Conservation (phyloP, 2,888 invertebrate genomes). For the Trichopoda pennipes region DNA sequence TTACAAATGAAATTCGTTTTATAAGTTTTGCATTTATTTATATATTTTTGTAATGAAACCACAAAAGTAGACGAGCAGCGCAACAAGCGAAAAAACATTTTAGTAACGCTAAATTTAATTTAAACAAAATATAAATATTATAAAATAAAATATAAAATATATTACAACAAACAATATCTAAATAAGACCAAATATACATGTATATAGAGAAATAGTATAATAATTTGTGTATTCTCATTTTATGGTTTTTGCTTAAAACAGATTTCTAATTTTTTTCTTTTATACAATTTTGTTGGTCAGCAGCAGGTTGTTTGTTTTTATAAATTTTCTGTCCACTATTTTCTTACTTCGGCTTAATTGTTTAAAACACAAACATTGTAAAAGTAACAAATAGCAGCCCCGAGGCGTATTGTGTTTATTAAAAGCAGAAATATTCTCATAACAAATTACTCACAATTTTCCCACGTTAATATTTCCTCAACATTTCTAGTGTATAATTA, state of each 20-base stretch:
- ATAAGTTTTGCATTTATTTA: neutral
- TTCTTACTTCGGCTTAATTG: neutral
- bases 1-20: constrained; percentile 21
- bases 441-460: constrained; percentile 27
- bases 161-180: constrained; percentile 1
- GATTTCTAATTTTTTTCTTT: neutral
- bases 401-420: neutral
- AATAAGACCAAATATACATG: constrained; percentile 26
- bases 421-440: constrained; percentile 25
- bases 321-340: no score
- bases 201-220: constrained; percentile 33
- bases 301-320: neutral
- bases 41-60: constrained; percentile 36
- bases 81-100: constrained; percentile 65
- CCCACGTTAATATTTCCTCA: constrained; percentile 41
- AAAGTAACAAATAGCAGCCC: neutral
- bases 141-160: constrained; percentile 5
- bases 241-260: constrained; percentile 6
- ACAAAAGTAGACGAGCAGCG: constrained; percentile 55
- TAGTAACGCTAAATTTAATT: constrained; percentile 68
- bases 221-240: constrained; percentile 33
- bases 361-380: constrained; percentile 8
- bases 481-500: constrained; percentile 34
- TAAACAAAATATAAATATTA: constrained; percentile 48
- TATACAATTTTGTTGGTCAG: constrained; percentile 1